Conservation (phyloP, 2,797 vertebrate genomes). For the Danio tinwini region DNA sequence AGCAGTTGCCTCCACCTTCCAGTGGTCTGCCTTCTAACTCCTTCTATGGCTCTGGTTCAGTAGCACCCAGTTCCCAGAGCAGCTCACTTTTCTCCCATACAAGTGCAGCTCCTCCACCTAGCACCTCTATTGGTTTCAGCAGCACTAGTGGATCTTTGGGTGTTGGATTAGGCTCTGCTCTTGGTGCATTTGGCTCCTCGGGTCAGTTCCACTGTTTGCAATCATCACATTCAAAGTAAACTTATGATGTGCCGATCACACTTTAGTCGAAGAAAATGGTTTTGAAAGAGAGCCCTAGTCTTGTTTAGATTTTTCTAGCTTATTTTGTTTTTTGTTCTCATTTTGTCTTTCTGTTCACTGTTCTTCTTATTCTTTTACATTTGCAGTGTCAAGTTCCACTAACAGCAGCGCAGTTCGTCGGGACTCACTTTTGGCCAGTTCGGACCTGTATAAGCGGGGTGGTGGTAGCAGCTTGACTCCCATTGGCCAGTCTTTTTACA, state of each 20-base stretch:
- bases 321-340: not conserved
- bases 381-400: constrained; percentile 91
- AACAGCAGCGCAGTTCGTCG: constrained; percentile 95
- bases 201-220: constrained; percentile 78
- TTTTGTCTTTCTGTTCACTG: not conserved
- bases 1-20: constrained; percentile 83
- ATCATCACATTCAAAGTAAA: too few relatives aligned
- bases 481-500: constrained; percentile 98
- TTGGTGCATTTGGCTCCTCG: constrained; percentile 96
- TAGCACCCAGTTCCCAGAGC: constrained; percentile 93
- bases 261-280: not conserved
- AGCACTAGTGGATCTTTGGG: constrained; percentile 88
- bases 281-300: not conserved
- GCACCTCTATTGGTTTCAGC: constrained; percentile 93
- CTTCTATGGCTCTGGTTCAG: constrained; percentile 92
- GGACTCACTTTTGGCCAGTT: constrained; percentile 95
- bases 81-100: constrained; percentile 97
- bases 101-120: constrained; percentile 87
- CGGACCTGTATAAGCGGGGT: constrained; percentile 96
- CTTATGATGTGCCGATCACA: too few relatives aligned
- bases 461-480: constrained; percentile 96
- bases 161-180: constrained; percentile 92
- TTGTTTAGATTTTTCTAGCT: not conserved
- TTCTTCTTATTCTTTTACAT: not conserved
- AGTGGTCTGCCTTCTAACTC: constrained; percentile 91